Percentiles rank a stretch among this genome's conserved stretches.
Evolutionary conservation across 2,113 vertebrate genomes (phyloP).

Genomic region (Gallinago media): DNA sequence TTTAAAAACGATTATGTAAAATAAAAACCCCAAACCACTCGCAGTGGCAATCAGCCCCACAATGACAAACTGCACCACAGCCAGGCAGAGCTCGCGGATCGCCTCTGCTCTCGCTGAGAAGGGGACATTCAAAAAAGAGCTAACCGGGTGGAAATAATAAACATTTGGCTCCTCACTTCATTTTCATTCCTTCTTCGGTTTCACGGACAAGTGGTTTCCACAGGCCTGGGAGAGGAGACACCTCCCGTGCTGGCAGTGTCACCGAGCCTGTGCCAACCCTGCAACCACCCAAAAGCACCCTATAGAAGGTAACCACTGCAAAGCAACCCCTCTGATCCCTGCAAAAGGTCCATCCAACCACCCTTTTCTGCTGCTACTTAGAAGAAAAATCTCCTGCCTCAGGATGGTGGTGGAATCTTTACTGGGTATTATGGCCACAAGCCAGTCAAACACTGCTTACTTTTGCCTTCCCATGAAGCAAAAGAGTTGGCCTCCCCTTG

Average conservation of each 20-base stretch:
- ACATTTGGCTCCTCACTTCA: not conserved
- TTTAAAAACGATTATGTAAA: not conserved
- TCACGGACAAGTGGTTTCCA: not conserved
- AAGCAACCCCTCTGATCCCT: not conserved
- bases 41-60: not conserved
- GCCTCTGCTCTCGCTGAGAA: not conserved
- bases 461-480: not conserved
- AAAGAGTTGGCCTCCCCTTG: not conserved
- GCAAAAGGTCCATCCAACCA: not conserved
- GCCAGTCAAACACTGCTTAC: not conserved
- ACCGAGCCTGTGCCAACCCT: not conserved
- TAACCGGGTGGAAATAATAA: not conserved
- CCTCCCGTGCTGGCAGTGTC: not conserved
- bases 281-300: not conserved
- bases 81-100: accelerated
- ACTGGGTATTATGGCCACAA: not conserved
- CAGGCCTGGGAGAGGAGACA: not conserved
- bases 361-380: not conserved
- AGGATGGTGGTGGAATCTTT: not conserved
- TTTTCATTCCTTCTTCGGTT: not conserved
- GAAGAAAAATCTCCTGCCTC: not conserved
- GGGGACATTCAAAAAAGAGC: not conserved
- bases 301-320: not conserved
- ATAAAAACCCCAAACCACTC: not conserved
- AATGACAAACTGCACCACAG: not conserved